phyloP scores from a whole-genome alignment of 2,797 vertebrate species.

The Sciurus carolinensis region DNA sequence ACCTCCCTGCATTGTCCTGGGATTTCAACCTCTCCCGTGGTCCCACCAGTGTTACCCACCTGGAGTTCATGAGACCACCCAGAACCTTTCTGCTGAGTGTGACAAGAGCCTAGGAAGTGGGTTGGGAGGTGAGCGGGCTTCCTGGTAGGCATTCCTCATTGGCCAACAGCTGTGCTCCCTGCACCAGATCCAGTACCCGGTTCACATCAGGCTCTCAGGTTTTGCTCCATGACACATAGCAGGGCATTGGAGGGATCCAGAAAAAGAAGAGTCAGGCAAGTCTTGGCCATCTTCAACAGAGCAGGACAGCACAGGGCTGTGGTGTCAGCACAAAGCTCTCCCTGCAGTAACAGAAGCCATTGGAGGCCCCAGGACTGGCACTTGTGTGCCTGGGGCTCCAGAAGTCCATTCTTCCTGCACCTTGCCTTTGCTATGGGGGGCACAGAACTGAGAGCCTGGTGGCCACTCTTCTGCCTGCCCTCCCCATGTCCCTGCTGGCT shows the following conservation, averaged over 20 bases:
- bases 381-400: too few species aligned
- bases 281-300: background rate
- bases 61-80: background rate
- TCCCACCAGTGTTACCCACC: too few species aligned
- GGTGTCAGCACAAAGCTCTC: background rate
- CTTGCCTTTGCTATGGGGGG: too few species aligned
- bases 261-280: background rate
- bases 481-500: too few species aligned
- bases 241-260: background rate
- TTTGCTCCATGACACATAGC: background rate
- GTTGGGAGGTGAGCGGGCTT: background rate
- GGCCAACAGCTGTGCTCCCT: too few species aligned
- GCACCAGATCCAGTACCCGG: background rate
- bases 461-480: too few species aligned
- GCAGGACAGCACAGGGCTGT: background rate
- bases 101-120: background rate
- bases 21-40: background rate
- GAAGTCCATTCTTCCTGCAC: too few species aligned
- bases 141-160: too few species aligned
- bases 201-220: accelerated
- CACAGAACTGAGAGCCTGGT: too few species aligned
- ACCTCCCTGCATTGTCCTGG: background rate
- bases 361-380: background rate
- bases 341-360: background rate
- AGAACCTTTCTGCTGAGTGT: background rate